These are phyloP conservation scores for Streblospio benedicti DNA, from an alignment of 1,140 invertebrate species.

Conservation along the genomic window DNA sequence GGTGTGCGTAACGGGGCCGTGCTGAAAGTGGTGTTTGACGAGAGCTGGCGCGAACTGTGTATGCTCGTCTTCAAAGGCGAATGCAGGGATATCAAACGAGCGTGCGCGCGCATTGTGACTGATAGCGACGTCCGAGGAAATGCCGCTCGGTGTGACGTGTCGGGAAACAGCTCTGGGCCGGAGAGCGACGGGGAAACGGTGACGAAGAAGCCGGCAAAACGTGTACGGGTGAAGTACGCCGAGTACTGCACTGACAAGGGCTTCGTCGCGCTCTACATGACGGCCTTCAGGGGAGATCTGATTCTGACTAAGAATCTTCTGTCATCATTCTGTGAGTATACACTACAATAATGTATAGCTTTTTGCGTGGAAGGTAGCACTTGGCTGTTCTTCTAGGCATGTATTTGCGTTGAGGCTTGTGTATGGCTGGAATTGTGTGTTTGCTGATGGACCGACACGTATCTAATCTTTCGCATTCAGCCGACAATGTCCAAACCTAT, in stretches of 20 bases:
- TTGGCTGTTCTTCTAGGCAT: too few species aligned
- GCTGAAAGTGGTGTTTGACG: neutral
- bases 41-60: neutral
- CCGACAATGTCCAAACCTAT: too few species aligned
- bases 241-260: too few species aligned
- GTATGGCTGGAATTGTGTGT: too few species aligned
- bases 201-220: neutral
- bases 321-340: too few species aligned
- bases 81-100: neutral
- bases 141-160: neutral
- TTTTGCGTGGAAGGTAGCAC: too few species aligned
- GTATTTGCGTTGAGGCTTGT: too few species aligned
- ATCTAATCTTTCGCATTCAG: too few species aligned
- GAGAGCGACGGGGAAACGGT: neutral
- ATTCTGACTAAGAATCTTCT: too few species aligned
- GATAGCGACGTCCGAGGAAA: neutral
- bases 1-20: neutral
- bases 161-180: neutral
- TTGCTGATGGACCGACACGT: too few species aligned
- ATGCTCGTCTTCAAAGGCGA: neutral
- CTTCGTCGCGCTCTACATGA: slow-evolving; percentile 1
- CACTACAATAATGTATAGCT: too few species aligned
- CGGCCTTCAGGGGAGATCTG: neutral
- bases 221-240: too few species aligned
- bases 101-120: neutral